phyloP scores from a whole-genome alignment of 1,140 invertebrate species.

The Zaprionus kolodkinae region DNA sequence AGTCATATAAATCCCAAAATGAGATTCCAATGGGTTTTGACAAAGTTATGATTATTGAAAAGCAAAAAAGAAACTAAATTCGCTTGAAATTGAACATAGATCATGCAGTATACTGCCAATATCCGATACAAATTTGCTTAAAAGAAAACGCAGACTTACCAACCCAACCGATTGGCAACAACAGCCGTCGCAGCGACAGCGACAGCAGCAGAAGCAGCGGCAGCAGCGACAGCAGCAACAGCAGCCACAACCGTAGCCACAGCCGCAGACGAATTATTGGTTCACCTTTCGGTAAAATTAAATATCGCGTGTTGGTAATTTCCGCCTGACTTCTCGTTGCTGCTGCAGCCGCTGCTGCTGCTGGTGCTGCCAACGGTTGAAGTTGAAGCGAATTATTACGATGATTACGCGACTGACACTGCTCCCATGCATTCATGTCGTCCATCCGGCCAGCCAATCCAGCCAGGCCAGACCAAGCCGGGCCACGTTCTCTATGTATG shows the following conservation, averaged over 20 bases:
- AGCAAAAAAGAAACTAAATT: not conserved
- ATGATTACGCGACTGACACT: slow-evolving; percentile 80
- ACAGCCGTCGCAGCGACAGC: slow-evolving; percentile 2
- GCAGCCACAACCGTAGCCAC: slow-evolving; percentile 38
- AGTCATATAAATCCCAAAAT: too few relatives aligned
- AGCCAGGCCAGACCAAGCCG: not conserved
- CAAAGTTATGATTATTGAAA: not conserved
- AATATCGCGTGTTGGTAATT: slow-evolving; percentile 82
- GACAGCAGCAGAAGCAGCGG: not conserved
- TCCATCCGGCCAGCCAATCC: slow-evolving; percentile 66
- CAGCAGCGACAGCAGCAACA: slow-evolving; percentile 5
- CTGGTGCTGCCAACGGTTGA: slow-evolving; percentile 76
- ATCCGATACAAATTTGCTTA: not conserved
- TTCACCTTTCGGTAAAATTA: slow-evolving; percentile 79
- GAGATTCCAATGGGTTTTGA: not conserved
- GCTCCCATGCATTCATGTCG: slow-evolving; percentile 77
- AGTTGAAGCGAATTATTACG: slow-evolving; percentile 81
- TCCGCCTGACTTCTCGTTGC: slow-evolving; percentile 77
- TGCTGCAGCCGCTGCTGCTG: slow-evolving; percentile 59
- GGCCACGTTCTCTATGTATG: slow-evolving; percentile 36
- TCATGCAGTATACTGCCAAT: not conserved
- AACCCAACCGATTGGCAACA: not conserved
- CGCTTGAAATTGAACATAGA: not conserved
- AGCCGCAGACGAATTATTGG: slow-evolving; percentile 74
- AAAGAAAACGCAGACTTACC: slow-evolving; percentile 12